Percentiles rank a stretch among this genome's conserved stretches.
These are phyloP conservation scores for Philotrypesis tridentata DNA, from an alignment of 1,140 invertebrate species.

Conservation along the genomic window DNA sequence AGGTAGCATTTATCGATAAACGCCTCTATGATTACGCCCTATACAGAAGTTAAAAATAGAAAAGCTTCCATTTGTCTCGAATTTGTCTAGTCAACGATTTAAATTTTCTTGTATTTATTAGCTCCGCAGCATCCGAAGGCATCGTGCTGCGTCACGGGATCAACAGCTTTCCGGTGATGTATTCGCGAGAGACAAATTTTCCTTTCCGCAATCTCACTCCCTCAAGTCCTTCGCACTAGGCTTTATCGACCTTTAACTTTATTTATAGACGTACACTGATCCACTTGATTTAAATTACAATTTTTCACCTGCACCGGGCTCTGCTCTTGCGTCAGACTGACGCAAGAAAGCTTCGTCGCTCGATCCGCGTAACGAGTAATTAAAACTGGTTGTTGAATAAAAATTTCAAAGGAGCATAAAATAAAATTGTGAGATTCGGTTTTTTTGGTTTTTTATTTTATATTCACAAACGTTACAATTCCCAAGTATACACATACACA, in stretches of 20 bases:
- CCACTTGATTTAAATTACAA: conserved; percentile 18
- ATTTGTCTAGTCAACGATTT: not conserved
- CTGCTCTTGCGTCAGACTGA: not conserved
- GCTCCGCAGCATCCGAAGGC: not conserved
- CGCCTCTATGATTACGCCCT: too few species aligned
- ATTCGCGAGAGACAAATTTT: conserved; percentile 4
- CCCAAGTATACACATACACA: conserved; percentile 63
- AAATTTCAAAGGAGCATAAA: too few species aligned
- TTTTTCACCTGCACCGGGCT: not conserved
- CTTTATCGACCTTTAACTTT: not conserved
- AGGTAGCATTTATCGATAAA: too few species aligned
- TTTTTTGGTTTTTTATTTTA: conserved; percentile 66
- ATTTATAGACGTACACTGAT: conserved; percentile 32
- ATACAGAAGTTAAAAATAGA: too few species aligned
- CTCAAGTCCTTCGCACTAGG: conserved; percentile 21
- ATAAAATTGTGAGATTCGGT: conserved; percentile 39
- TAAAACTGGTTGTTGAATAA: too few species aligned
- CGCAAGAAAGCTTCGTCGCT: not conserved
- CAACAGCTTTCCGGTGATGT: conserved; percentile 36
- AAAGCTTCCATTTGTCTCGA: not conserved
- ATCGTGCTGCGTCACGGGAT: not conserved
- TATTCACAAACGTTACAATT: conserved; percentile 71
- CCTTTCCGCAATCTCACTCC: conserved; percentile 20
- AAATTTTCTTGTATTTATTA: not conserved
- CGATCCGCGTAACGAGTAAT: too few species aligned